These are phyloP conservation scores for human (Homo sapiens) DNA, from an alignment of 2,113 vertebrate genomes.

Conservation along the genomic window GRCh38 chr5:83655501-83656000, in stretches of 20 bases:
- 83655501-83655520: background rate
- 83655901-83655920: background rate
- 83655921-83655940: rapidly evolving
- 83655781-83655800: background rate
- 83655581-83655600: background rate
- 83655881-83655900: background rate
- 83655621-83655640: background rate
- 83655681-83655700: background rate
- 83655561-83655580: background rate
- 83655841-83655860: background rate
- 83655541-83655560: background rate
- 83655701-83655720: background rate
- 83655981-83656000: background rate
- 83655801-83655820: background rate
- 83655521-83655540: too few species aligned
- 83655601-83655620: background rate
- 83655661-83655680: background rate
- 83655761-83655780: background rate
- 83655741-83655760: background rate
- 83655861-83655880: background rate
- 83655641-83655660: background rate
- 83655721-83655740: background rate
- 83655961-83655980: background rate
- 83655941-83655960: background rate
- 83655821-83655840: background rate